Conservation (phyloP, 1,140 invertebrate genomes). For the Psix sp. region DNA sequence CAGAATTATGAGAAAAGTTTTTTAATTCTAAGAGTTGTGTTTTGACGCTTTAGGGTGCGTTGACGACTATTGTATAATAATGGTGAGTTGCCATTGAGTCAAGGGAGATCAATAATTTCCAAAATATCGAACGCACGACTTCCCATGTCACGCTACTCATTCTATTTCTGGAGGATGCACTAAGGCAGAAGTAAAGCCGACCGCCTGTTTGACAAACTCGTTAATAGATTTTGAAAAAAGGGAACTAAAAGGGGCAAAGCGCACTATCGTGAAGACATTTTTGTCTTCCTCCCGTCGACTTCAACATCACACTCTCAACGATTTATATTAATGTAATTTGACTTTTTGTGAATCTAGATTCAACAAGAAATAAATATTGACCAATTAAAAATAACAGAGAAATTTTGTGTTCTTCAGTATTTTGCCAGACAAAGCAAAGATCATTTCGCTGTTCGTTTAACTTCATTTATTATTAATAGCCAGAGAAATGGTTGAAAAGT, state of each 20-base stretch:
- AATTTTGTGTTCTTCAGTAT: too few relatives aligned
- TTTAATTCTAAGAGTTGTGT: background rate
- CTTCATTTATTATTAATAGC: too few relatives aligned
- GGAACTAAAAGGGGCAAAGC: background rate
- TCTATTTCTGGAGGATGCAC: slow-evolving; percentile 47
- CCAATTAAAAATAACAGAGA: too few relatives aligned
- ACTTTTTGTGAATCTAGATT: too few relatives aligned
- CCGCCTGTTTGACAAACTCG: slow-evolving; percentile 21
- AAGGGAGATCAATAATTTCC: slow-evolving; percentile 51
- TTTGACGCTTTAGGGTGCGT: slow-evolving; percentile 26
- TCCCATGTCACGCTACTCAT: slow-evolving; percentile 10
- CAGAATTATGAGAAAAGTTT: background rate
- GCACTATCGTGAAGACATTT: too few relatives aligned
- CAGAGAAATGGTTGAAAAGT: too few relatives aligned
- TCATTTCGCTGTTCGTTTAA: too few relatives aligned
- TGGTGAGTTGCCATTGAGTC: slow-evolving; percentile 36
- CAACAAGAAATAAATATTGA: too few relatives aligned
- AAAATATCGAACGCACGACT: slow-evolving; percentile 41
- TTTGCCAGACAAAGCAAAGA: too few relatives aligned
- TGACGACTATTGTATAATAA: slow-evolving; percentile 44
- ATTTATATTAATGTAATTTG: too few relatives aligned
- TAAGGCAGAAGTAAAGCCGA: slow-evolving; percentile 12
- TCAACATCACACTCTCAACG: too few relatives aligned
- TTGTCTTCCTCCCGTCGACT: too few relatives aligned
- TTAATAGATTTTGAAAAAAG: slow-evolving; percentile 16